Percentiles rank a stretch among this genome's conserved stretches.
Conservation (phyloP, 1,140 invertebrate genomes). For the Berghia stephanieae region DNA sequence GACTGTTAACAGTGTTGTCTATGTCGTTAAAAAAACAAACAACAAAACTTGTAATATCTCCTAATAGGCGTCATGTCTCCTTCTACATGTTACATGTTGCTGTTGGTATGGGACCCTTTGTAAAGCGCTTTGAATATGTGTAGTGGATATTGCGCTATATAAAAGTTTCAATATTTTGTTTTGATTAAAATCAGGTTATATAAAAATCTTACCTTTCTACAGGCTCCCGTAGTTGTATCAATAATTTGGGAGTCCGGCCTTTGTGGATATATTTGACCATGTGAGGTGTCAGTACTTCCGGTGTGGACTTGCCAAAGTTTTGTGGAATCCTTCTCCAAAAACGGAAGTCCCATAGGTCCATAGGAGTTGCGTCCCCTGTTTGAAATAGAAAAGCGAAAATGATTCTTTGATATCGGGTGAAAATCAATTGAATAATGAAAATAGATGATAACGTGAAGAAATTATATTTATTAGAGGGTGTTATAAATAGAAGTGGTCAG, state of each 20-base stretch:
- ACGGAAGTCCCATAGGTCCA: constrained; percentile 59
- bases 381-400: background rate
- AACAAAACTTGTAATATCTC: too few relatives aligned
- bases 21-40: too few relatives aligned
- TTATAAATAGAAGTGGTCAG: background rate
- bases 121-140: too few relatives aligned
- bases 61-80: too few relatives aligned
- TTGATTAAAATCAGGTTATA: too few relatives aligned
- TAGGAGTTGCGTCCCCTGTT: constrained; percentile 57
- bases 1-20: too few relatives aligned
- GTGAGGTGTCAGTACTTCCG: constrained; percentile 50
- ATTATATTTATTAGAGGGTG: background rate
- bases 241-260: constrained; percentile 50
- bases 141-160: too few relatives aligned
- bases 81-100: too few relatives aligned
- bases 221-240: constrained; percentile 53
- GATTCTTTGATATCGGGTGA: background rate
- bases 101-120: too few relatives aligned
- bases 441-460: background rate
- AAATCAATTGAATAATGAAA: background rate
- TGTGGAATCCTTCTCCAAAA: constrained; percentile 54
- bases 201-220: constrained; percentile 44
- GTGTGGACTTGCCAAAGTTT: constrained; percentile 43
- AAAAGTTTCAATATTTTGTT: too few relatives aligned
- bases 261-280: constrained; percentile 49